phyloP scores from a whole-genome alignment of 2,113 vertebrate species.

The Mungos mungo region DNA sequence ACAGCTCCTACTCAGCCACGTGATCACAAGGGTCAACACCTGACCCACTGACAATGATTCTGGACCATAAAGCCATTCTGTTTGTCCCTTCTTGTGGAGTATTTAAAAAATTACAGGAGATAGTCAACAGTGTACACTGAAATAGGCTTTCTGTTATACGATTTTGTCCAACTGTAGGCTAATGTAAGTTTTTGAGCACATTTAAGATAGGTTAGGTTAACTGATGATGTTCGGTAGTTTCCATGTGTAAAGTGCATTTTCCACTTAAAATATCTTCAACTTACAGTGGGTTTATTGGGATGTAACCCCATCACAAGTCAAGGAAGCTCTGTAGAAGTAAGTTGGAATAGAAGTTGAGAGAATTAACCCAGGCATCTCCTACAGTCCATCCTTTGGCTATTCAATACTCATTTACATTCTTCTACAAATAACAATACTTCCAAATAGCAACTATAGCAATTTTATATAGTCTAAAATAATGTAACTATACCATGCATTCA shows the following conservation, averaged over 20 bases:
- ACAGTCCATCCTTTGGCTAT: neutral
- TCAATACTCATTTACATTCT: neutral
- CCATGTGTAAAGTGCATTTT: neutral
- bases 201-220: neutral
- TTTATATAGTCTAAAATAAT: neutral
- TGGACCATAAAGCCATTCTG: neutral
- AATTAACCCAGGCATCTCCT: neutral
- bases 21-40: neutral
- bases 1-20: too few species aligned
- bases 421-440: neutral
- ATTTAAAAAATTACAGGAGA: neutral
- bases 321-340: neutral
- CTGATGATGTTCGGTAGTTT: neutral
- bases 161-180: neutral
- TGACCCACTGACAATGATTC: neutral
- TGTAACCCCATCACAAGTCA: neutral
- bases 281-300: neutral
- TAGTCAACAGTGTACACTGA: neutral
- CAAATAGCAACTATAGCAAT: neutral
- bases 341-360: neutral
- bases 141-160: neutral
- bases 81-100: neutral
- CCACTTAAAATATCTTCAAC: neutral
- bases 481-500: neutral
- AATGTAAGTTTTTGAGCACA: neutral